These are phyloP conservation scores for Metaphire vulgaris DNA, from an alignment of 1,140 invertebrate species.

Conservation along the genomic window DNA sequence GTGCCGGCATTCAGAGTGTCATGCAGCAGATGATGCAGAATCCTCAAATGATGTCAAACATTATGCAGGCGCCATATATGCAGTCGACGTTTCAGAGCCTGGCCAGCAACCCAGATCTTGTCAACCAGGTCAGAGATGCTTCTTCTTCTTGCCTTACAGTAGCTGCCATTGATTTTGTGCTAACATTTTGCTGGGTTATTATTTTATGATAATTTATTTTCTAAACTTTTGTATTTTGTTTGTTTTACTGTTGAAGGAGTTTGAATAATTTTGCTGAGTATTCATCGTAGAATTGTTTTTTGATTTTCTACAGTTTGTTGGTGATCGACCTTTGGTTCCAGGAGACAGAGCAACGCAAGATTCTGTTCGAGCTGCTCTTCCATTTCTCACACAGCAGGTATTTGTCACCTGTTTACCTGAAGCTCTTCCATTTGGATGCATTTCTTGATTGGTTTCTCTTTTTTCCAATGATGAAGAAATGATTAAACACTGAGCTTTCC, in stretches of 20 bases:
- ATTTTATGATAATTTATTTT: too few relatives aligned
- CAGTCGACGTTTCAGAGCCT: conserved; percentile 79
- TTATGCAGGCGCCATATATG: conserved; percentile 83
- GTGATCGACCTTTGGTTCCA: not conserved
- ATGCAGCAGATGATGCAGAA: conserved; percentile 89
- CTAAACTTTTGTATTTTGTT: too few relatives aligned
- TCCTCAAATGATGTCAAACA: conserved; percentile 80
- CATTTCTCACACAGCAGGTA: not conserved
- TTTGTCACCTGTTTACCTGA: not conserved
- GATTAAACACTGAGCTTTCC: too few relatives aligned
- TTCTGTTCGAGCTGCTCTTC: not conserved
- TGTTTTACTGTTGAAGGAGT: too few relatives aligned
- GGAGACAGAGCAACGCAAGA: not conserved
- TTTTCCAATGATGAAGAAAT: too few relatives aligned
- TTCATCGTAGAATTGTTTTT: too few relatives aligned
- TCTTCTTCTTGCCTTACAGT: too few relatives aligned
- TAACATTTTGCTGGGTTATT: too few relatives aligned
- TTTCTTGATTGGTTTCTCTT: too few relatives aligned
- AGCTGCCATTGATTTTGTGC: too few relatives aligned
- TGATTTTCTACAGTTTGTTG: not conserved
- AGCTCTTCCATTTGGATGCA: too few relatives aligned
- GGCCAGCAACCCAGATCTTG: conserved; percentile 74
- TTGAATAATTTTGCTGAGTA: too few relatives aligned
- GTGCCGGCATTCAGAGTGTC: conserved; percentile 76
- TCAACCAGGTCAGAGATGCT: conserved; percentile 74